Base-by-base conservation (phyloP, 2,113 vertebrate genomes). In the Emydocephalus ijimae region DNA sequence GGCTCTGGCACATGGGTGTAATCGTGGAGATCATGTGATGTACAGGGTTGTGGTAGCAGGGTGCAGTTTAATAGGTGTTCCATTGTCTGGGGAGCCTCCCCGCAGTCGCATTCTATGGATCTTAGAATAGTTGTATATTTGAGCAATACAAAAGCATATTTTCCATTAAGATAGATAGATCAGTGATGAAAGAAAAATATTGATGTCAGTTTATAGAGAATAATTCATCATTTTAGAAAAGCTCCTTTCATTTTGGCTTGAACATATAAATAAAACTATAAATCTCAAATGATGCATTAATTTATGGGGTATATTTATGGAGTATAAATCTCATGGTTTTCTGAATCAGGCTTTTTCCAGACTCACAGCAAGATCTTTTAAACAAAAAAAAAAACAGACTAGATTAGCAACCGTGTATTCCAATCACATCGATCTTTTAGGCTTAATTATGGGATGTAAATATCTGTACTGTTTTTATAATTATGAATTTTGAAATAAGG, bases 221-320 rank as follows among this genome's bases (percentile, higher is more conserved):
- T 12, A 59, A 26, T 59, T 61, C 12, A 56, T 43, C 55, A 59
- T 91, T 85, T 85, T 59, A 91, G 15, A 57, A n/a, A 56, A 11
- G 7, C 24, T 43, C 34, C 54, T 21, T 91, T 59, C 45, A 91
- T 87, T 87, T 91, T 57, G 55, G 43, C 81, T 59, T 59, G 54
- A 86, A 59, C 55, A 20, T 59, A 86, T 29, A 56, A 48, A 54
- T 87, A 43, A 43, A 45, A 50, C 24, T n/a, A 48, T 61, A 91
- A 91, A 91, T 91, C 81, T 91, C 54, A 87, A 91, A 85, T 48
- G 90, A 91, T 48, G 54, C 55, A 91, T 86, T 87, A 48, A 81
- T 87, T 56, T 48, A 59, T 91, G 54, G 59, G 34, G 29, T 81
- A 81, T 91, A 91, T 91, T 85, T 90, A 52, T 39, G 69, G 29